Percentiles rank a stretch among this genome's conserved stretches.
These are phyloP conservation scores for Ecliptopera silaceata DNA, from an alignment of 2,888 invertebrate species.

Conservation along the genomic window DNA sequence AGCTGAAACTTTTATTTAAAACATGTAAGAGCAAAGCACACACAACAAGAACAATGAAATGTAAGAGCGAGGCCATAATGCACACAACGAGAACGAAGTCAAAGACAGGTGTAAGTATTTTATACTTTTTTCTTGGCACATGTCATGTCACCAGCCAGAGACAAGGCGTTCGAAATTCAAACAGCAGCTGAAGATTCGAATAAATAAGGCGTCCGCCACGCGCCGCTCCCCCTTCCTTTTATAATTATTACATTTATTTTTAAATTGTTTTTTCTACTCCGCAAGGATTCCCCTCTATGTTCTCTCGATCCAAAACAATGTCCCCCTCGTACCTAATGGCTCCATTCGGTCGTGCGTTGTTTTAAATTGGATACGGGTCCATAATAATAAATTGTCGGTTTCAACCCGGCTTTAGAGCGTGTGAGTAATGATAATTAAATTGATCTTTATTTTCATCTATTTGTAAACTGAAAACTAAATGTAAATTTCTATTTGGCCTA, in stretches of 20 bases:
- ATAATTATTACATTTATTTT: slow-evolving; percentile 83
- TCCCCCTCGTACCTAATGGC: slow-evolving; percentile 70
- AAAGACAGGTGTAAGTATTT: slow-evolving; percentile 39
- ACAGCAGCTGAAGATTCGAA: slow-evolving; percentile 76
- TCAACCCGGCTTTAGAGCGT: slow-evolving; percentile 71
- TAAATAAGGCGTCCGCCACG: slow-evolving; percentile 79
- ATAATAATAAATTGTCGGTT: slow-evolving; percentile 82
- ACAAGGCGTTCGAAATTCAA: slow-evolving; percentile 62
- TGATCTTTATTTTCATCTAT: slow-evolving; percentile 68
- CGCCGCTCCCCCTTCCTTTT: slow-evolving; percentile 76
- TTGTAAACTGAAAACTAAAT: slow-evolving; percentile 35
- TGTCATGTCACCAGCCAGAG: slow-evolving; percentile 59
- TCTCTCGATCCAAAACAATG: slow-evolving; percentile 72
- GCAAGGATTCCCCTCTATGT: slow-evolving; percentile 76
- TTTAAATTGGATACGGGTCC: slow-evolving; percentile 83
- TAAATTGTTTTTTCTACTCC: slow-evolving; percentile 81
- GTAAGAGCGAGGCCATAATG: slow-evolving; percentile 29
- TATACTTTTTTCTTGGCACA: slow-evolving; percentile 56
- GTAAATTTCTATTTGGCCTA: neutral
- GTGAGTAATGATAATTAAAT: slow-evolving; percentile 81
- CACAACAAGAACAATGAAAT: too few species aligned
- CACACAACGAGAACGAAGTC: slow-evolving; percentile 24
- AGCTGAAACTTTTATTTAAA: too few species aligned
- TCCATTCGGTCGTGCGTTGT: slow-evolving; percentile 77
- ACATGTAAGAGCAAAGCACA: too few species aligned